Base-by-base conservation (phyloP, 2,797 vertebrate species). In the Setipinna tenuifilis region DNA sequence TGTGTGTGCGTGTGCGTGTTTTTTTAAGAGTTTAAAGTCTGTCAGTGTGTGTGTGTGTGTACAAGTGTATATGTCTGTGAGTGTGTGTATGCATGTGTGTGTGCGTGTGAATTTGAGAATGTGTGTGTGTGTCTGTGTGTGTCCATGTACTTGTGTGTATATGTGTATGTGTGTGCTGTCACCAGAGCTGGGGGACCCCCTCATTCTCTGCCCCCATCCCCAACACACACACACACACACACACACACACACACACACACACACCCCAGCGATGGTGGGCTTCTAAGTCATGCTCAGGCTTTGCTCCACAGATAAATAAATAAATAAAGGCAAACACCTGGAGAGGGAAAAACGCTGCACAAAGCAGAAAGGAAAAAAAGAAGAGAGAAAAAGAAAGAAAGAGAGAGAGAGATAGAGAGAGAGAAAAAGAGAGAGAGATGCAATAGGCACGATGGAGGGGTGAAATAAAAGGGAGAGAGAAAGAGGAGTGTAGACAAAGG, bases 251-350 rank as follows among this genome's bases (percentile, higher is more conserved):
- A 41, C 35, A 41, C 35, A 41, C 35, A 41, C 35, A 41, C 35
- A 14, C 50, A 54, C 90, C 25, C 48, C 54, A 61, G 85, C 62
- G 83, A 83, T 80, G 85, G 65, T 84, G 54, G 84, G 71, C 75
- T 80, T 81, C 83, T 87, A 83, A 28, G 23, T 62, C 61, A 84
- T 54, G 65, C 83, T 65, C 83, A 59, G n/a, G 83, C 85, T 84
- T 90, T 86, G 81, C 85, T 58, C 88, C 82, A 83, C 80, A 68
- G 21, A 82, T 28, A 88, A 75, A 87, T 88, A 75, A 75, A 75
- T 75, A 90, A 92, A 89, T 88, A n/a, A 85, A 85, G 85, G 81
- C 84, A 86, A 85, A 85, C 84, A 89, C 91, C 88, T 82, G 84
- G 82, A 90, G 89, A 87, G 84, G 85, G 71, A 88, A 80, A 82